phyloP scores from a whole-genome alignment of 2,113 vertebrate species.

The Marmota monax region DNA sequence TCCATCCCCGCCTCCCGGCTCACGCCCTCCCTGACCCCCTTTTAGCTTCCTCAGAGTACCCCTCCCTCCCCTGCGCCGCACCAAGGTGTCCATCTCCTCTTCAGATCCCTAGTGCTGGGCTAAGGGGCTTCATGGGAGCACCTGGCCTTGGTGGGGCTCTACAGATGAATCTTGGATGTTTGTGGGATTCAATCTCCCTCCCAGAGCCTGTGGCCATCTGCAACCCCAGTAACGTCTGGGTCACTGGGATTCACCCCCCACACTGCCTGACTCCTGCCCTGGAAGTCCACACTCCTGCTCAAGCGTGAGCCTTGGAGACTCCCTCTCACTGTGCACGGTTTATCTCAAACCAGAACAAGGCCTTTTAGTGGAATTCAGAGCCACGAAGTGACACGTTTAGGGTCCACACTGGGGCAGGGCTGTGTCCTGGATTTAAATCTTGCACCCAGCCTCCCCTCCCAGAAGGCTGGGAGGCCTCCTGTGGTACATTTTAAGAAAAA shows the following conservation, averaged over 20 bases:
- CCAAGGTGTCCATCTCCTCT: no score
- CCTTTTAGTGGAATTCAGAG: neutral
- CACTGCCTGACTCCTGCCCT: neutral
- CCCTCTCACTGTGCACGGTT: neutral
- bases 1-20: neutral
- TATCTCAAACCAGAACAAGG: neutral
- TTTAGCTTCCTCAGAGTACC: neutral
- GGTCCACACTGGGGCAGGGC: neutral
- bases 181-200: neutral
- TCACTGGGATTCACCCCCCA: neutral
- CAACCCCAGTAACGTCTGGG: neutral
- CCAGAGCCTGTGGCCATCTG: neutral
- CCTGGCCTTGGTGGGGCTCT: neutral
- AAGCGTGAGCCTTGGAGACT: neutral
- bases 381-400: neutral
- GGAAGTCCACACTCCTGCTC: neutral
- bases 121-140: neutral
- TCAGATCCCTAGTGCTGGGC: neutral
- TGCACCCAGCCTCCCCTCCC: no score
- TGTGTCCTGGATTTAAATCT: neutral
- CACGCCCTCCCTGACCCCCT: neutral
- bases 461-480: neutral
- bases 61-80: accelerated
- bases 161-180: neutral
- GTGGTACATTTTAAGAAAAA: neutral